These are phyloP conservation scores for Oncorhynchus gorbuscha DNA, from an alignment of 2,113 vertebrate genomes.

Conservation along the genomic window DNA sequence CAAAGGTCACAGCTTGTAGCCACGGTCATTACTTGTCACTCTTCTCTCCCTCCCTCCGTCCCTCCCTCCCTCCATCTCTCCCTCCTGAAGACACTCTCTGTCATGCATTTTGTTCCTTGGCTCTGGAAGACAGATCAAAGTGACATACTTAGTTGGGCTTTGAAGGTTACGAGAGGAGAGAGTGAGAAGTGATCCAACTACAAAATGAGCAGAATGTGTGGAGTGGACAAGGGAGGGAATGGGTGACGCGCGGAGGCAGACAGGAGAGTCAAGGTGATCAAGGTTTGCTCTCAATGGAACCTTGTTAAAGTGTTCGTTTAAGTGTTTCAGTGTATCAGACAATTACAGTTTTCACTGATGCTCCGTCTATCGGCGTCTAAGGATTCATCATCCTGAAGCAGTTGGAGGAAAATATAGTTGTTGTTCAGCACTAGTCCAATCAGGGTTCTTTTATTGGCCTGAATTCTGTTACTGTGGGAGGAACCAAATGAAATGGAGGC, in stretches of 20 bases:
- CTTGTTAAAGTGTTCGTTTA: slow-evolving; percentile 15
- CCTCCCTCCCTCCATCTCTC: slow-evolving; percentile 38
- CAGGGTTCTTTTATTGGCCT: slow-evolving; percentile 16
- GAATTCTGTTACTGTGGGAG: neutral
- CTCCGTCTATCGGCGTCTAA: slow-evolving; percentile 15
- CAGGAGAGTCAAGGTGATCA: slow-evolving; percentile 24
- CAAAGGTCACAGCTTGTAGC: slow-evolving; percentile 79
- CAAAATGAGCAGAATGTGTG: slow-evolving; percentile 24
- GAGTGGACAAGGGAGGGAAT: neutral
- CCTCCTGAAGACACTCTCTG: slow-evolving; percentile 58
- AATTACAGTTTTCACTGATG: slow-evolving; percentile 42
- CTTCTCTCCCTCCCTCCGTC: slow-evolving; percentile 49
- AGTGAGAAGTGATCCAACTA: slow-evolving; percentile 38
- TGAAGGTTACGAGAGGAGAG: slow-evolving; percentile 65
- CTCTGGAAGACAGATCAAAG: slow-evolving; percentile 68
- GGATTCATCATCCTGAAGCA: slow-evolving; percentile 25
- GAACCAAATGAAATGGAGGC: neutral
- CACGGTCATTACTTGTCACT: slow-evolving; percentile 79
- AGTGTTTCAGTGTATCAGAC: slow-evolving; percentile 45
- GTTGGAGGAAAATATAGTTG: slow-evolving; percentile 7
- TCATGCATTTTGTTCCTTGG: slow-evolving; percentile 59
- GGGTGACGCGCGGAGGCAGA: slow-evolving; percentile 15
- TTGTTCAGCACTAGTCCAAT: slow-evolving; percentile 39
- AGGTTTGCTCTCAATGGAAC: slow-evolving; percentile 27
- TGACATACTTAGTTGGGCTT: slow-evolving; percentile 61